These are phyloP conservation scores for Anthopleura sola DNA, from an alignment of 64 coral and sea anemone species.

Conservation along the genomic window DNA sequence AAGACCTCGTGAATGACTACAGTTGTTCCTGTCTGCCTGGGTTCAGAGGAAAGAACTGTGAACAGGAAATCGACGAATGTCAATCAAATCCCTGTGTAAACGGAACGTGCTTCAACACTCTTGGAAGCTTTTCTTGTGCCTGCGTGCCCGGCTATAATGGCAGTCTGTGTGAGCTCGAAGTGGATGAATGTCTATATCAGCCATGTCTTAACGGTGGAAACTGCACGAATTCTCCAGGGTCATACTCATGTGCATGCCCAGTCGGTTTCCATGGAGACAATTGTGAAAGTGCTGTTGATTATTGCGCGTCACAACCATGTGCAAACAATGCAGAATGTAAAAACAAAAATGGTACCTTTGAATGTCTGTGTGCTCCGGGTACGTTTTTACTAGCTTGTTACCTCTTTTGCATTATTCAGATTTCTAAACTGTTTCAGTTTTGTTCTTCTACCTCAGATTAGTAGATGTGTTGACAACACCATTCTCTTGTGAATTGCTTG, in stretches of 20 bases:
- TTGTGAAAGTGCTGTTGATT: constrained; percentile 40
- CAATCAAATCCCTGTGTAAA: constrained; percentile 38
- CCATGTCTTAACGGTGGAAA: constrained; percentile 42
- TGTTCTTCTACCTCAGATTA: background rate
- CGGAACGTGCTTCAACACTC: constrained; percentile 37
- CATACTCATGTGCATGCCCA: constrained; percentile 35
- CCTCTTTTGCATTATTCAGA: no score
- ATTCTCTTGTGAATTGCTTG: constrained; percentile 9
- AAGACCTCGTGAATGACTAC: constrained; percentile 7
- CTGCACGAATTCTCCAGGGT: constrained; percentile 24
- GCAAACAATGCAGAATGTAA: constrained; percentile 23
- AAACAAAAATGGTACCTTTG: constrained; percentile 7
- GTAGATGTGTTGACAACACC: background rate
- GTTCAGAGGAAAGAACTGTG: background rate
- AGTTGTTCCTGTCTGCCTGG: constrained; percentile 21
- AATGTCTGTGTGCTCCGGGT: constrained; percentile 35
- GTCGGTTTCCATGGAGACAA: constrained; percentile 54
- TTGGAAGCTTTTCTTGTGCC: constrained; percentile 49
- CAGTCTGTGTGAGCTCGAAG: constrained; percentile 45
- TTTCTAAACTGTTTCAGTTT: no score
- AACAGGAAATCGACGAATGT: constrained; percentile 48
- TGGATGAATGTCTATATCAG: constrained; percentile 15
- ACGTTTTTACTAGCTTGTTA: background rate
- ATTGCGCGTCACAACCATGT: constrained; percentile 47
- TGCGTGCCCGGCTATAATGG: constrained; percentile 55